Evolutionary conservation across 2,113 vertebrate genomes (phyloP).

Genomic region (Cebus imitator): DNA sequence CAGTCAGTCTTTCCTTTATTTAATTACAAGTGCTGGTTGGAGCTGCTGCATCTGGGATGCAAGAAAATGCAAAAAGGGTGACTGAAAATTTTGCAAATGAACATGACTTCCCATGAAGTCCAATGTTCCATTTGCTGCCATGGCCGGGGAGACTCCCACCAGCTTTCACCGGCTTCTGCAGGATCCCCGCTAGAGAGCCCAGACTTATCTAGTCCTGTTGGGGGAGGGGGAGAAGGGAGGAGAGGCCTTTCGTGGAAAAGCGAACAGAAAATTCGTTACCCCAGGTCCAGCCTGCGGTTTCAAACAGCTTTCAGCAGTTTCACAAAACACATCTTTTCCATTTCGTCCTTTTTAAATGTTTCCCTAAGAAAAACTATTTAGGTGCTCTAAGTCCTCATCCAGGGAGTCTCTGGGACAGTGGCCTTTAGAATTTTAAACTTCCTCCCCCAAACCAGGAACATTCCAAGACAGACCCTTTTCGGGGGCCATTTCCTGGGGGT

Average conservation of each 20-base stretch:
- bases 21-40: conserved; percentile 61
- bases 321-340: conserved; percentile 25
- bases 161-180: neutral
- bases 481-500: neutral
- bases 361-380: neutral
- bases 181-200: neutral
- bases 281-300: neutral
- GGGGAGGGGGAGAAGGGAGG: neutral
- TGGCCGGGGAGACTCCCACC: conserved; percentile 46
- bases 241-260: neutral
- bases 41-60: conserved; percentile 15
- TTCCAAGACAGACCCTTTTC: neutral
- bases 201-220: neutral
- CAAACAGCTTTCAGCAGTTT: conserved; percentile 30
- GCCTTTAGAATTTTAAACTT: conserved; percentile 47
- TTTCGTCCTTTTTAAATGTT: neutral
- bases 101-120: conserved; percentile 82
- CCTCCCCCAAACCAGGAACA: neutral
- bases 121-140: conserved; percentile 73
- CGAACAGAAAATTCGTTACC: conserved; percentile 42
- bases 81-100: conserved; percentile 77
- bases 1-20: conserved; percentile 65
- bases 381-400: neutral
- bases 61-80: conserved; percentile 48
- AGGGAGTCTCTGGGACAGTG: neutral